Conservation (phyloP, 2,113 vertebrate species). For the Ranitomeya imitator region DNA sequence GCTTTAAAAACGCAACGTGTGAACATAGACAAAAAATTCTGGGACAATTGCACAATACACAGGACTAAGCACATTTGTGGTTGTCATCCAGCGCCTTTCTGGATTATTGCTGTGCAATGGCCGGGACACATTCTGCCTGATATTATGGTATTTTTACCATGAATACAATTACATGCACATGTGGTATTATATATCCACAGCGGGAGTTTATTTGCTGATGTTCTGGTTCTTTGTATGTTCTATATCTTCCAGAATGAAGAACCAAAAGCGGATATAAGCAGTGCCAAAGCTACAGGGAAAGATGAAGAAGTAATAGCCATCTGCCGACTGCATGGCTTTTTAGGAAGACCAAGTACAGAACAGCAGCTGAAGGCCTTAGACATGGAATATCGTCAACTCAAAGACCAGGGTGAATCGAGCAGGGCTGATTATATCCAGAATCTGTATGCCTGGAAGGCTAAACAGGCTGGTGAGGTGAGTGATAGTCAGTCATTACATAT, state of each 20-base stretch:
- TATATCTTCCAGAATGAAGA: slow-evolving; percentile 59
- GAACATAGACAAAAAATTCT: too few relatives aligned
- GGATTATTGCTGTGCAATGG: too few relatives aligned
- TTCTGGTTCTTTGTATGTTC: background rate
- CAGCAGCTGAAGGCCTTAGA: slow-evolving; percentile 73
- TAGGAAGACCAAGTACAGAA: slow-evolving; percentile 63
- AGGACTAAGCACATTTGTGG: too few relatives aligned
- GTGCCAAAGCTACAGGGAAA: slow-evolving; percentile 65
- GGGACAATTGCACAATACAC: too few relatives aligned
- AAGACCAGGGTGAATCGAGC: slow-evolving; percentile 68
- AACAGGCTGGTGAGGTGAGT: slow-evolving; percentile 67
- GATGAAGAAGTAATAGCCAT: slow-evolving; percentile 72
- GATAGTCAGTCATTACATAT: background rate
- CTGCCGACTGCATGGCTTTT: slow-evolving; percentile 70
- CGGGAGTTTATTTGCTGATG: background rate
- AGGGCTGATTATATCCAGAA: slow-evolving; percentile 71
- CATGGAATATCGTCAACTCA: slow-evolving; percentile 69
- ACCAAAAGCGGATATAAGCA: slow-evolving; percentile 58
- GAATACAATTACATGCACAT: too few relatives aligned
- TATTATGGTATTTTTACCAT: background rate
- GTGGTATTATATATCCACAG: too few relatives aligned
- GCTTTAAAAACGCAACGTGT: too few relatives aligned
- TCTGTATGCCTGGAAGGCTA: slow-evolving; percentile 71
- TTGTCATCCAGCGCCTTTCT: too few relatives aligned
- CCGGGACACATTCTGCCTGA: too few relatives aligned